A percentile compares a stretch with the other conserved stretches of the same genome.
phyloP scores from a whole-genome alignment of 1,140 invertebrate genomes.

The Goniozus legneri region DNA sequence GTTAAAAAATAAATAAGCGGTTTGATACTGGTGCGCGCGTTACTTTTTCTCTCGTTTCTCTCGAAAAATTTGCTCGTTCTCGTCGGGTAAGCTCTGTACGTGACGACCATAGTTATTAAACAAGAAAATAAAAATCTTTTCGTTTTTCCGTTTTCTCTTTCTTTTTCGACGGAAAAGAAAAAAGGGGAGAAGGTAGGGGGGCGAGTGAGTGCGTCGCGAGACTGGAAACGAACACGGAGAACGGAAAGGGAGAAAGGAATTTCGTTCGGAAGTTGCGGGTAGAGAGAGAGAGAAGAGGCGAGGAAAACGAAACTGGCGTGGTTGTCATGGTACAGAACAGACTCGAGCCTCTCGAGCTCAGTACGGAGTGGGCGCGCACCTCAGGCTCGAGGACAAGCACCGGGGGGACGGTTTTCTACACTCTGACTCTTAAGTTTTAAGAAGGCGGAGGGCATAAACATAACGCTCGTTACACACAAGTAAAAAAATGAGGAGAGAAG shows the following conservation, averaged over 20 bases:
- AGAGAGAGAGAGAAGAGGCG: conserved; percentile 12
- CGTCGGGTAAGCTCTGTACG: conserved; percentile 51
- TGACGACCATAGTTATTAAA: conserved; percentile 36
- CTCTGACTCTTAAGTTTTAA: conserved; percentile 20
- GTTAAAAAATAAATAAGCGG: conserved; percentile 54
- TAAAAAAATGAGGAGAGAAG: background rate
- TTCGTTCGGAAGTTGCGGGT: conserved; percentile 6
- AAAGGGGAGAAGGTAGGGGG: conserved; percentile 5
- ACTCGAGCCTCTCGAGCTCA: conserved; percentile 49
- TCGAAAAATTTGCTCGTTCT: conserved; percentile 31
- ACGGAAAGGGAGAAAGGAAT: conserved; percentile 1
- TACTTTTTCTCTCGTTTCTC: no score
- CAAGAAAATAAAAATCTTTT: no score
- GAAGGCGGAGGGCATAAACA: conserved; percentile 32
- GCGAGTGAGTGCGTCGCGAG: conserved; percentile 11
- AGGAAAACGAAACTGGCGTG: conserved; percentile 15
- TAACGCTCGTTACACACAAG: conserved; percentile 31
- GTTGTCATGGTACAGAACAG: conserved; percentile 51
- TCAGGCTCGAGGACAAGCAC: conserved; percentile 54
- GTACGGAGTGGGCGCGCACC: conserved; percentile 44
- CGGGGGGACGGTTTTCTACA: conserved; percentile 25
- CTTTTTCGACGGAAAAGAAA: background rate
- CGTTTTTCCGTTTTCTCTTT: no score
- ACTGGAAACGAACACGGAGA: conserved; percentile 4
- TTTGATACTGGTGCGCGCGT: conserved; percentile 41